Evolutionary conservation across 2,113 vertebrate species (phyloP), one percentile per base, ranked within the genome.

Genomic region (Dascyllus trimaculatus): DNA sequence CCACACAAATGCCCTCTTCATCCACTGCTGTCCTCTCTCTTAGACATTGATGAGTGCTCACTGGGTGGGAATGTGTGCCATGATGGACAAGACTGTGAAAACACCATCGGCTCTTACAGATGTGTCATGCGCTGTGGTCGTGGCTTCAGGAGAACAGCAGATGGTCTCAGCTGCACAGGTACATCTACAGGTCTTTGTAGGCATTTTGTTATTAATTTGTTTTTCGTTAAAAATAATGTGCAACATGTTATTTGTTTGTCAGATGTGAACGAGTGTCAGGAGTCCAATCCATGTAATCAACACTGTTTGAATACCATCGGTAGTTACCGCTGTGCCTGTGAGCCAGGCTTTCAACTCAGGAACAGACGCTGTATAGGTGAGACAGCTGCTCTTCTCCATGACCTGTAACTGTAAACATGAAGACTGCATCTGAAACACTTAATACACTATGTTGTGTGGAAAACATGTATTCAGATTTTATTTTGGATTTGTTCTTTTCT

Each of bases 231-330:
- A 29, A 15, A 3, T 59, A 11, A 64, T 19, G 3, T 53, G 7
- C 4, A 79, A 4, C 3, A 0, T 60, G 9, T 26, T 51, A 2
- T 80, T n/a, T 88, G 45, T 62, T 80, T 29, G 57, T 83, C 91
- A 99, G 98, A 99, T 80, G 52, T 99, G 70, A 98, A 99, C 0
- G 98, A 99, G 91, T 99, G 98, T 76, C 96, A 97, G 87, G 98
- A 99, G 75, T 94, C 95, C 45, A 96, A 91, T 60, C 95, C 95
- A 14, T 99, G 98, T 74, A 96, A 98, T 73, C 98, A 99, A 32
- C 96, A 84, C 38, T 99, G 98, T 88, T 94, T 98, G 78, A 99
- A 99, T 72, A 96, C 94, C 10, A 91, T 99, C 48, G 98, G 98
- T 52, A 97, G 98, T 78, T 99, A 97, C 89, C 96, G 97, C 63